A percentile compares a stretch with the other conserved stretches of the same genome.
These are phyloP conservation scores for Nesidiocoris tenuis DNA, from an alignment of 2,888 invertebrate genomes.

Conservation along the genomic window DNA sequence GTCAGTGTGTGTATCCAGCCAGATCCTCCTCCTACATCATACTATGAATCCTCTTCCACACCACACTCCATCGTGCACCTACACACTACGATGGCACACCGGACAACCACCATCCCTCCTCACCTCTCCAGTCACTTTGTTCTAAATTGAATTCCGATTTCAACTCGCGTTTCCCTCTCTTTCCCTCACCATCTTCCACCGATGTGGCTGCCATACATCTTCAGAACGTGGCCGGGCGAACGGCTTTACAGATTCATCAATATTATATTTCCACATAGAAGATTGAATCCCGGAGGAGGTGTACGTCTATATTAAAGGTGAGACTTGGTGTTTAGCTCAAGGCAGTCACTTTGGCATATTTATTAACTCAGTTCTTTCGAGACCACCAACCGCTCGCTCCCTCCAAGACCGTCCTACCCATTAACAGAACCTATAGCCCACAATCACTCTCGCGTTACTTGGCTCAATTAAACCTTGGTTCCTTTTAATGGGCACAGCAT, in stretches of 20 bases:
- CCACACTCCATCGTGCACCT: too few relatives aligned
- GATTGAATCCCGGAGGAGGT: slow-evolving; percentile 4
- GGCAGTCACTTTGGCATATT: slow-evolving; percentile 43
- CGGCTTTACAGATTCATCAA: slow-evolving; percentile 40
- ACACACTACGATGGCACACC: not conserved
- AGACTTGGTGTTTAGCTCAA: slow-evolving; percentile 41
- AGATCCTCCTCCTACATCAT: not conserved
- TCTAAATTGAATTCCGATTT: slow-evolving; percentile 45
- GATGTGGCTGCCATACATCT: not conserved
- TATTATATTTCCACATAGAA: slow-evolving; percentile 31
- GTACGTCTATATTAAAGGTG: slow-evolving; percentile 44
- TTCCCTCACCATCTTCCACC: slow-evolving; percentile 11
- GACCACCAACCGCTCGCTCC: slow-evolving; percentile 38
- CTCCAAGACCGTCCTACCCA: slow-evolving; percentile 16
- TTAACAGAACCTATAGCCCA: slow-evolving; percentile 35
- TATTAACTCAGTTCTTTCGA: slow-evolving; percentile 18
- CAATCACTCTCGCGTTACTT: slow-evolving; percentile 15
- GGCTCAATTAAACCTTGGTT: slow-evolving; percentile 24
- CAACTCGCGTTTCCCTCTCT: slow-evolving; percentile 30
- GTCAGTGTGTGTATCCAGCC: not conserved
- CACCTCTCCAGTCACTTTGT: slow-evolving; percentile 33
- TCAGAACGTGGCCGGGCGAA: slow-evolving; percentile 39
- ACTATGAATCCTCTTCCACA: not conserved
- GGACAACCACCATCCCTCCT: slow-evolving; percentile 7
- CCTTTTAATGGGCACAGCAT: slow-evolving; percentile 14